phyloP scores from a whole-genome alignment of 2,113 vertebrate species.

The Nothobranchius kuhntae region DNA sequence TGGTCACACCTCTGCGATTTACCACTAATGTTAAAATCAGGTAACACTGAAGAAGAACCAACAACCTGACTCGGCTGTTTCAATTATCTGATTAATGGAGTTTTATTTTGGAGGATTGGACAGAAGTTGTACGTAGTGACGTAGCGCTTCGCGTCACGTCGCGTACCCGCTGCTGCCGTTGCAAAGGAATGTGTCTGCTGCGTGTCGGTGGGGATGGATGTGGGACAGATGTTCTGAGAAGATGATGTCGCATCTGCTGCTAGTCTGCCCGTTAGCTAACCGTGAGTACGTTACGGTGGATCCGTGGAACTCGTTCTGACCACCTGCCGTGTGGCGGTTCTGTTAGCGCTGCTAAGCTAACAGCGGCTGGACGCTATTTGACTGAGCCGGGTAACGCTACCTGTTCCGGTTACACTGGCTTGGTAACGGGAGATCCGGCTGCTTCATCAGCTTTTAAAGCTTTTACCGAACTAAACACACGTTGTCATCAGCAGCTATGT shows the following conservation, averaged over 20 bases:
- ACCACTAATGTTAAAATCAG: no score
- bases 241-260: constrained; percentile 27
- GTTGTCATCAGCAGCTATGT: neutral
- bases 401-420: constrained; percentile 12
- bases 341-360: constrained; percentile 59
- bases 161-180: constrained; percentile 16
- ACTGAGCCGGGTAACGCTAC: constrained; percentile 48
- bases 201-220: constrained; percentile 36
- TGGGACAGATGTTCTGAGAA: constrained; percentile 46
- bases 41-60: no score
- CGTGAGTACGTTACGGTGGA: constrained; percentile 49
- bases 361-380: constrained; percentile 30
- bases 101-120: constrained; percentile 48
- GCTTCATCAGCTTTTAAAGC: constrained; percentile 1
- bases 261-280: neutral
- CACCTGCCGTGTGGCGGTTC: neutral
- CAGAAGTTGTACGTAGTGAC: constrained; percentile 7
- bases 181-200: constrained; percentile 62
- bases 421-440: constrained; percentile 7
- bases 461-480: constrained; percentile 3
- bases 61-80: no score
- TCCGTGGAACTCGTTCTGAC: fast-evolving
- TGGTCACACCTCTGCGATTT: no score
- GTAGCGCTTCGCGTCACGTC: neutral
- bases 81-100: neutral